Conservation (phyloP, 1,140 invertebrate genomes). For the Temnothorax longispinosus region DNA sequence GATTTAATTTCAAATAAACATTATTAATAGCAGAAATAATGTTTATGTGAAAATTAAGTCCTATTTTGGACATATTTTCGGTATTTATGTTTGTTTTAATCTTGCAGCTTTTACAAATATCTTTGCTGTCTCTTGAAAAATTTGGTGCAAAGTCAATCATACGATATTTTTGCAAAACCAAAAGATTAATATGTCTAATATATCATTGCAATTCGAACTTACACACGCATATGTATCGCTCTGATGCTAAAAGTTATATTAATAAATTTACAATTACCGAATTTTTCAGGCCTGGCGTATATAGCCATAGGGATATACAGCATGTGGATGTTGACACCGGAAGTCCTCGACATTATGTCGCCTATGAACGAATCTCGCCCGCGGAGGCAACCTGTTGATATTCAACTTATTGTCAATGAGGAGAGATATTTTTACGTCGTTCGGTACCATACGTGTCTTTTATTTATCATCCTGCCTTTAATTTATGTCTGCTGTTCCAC, state of each 20-base stretch:
- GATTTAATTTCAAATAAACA: too few relatives aligned
- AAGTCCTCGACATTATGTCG: constrained; percentile 16
- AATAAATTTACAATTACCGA: not conserved
- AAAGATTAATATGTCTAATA: too few relatives aligned
- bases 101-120: too few relatives aligned
- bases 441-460: not conserved
- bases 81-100: too few relatives aligned
- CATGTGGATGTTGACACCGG: not conserved
- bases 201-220: too few relatives aligned
- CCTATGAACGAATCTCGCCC: constrained; percentile 25
- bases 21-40: too few relatives aligned
- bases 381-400: not conserved
- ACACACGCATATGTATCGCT: too few relatives aligned
- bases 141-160: not conserved
- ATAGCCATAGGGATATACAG: not conserved
- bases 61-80: not conserved
- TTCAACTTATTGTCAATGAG: not conserved
- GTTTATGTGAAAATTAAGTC: too few relatives aligned
- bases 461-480: not conserved
- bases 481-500: not conserved
- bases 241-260: not conserved
- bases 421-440: not conserved
- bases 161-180: too few relatives aligned
- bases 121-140: not conserved
- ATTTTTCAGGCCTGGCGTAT: not conserved